Percentiles rank a stretch among this genome's conserved stretches.
These are phyloP conservation scores for Drosophila planitibia DNA, from an alignment of 2,888 invertebrate genomes.

Conservation along the genomic window DNA sequence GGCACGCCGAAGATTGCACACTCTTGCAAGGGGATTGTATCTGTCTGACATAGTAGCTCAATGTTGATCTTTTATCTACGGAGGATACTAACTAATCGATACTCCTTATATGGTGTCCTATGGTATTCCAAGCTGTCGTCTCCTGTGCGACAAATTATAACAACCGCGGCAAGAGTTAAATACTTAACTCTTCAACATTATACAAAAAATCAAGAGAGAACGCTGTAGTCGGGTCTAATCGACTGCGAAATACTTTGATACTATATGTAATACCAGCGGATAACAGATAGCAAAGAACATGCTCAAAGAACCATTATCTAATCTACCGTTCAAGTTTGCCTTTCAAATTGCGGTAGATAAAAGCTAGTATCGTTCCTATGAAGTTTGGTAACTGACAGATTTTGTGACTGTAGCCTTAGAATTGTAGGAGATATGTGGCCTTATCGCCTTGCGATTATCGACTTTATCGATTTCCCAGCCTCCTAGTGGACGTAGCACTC, in stretches of 20 bases:
- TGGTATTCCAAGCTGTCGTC: not conserved
- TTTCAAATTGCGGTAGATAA: too few species aligned
- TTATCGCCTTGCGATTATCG: not conserved
- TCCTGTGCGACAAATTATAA: not conserved
- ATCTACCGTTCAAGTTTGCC: too few species aligned
- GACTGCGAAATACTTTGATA: not conserved
- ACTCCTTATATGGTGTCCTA: not conserved
- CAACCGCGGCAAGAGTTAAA: not conserved
- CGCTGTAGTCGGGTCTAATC: not conserved
- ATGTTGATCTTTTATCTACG: not conserved
- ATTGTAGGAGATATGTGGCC: not conserved
- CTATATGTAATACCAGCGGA: not conserved
- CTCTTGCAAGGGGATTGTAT: not conserved
- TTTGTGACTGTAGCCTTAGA: not conserved
- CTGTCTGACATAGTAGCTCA: not conserved
- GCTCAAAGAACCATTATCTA: too few species aligned
- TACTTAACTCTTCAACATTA: not conserved
- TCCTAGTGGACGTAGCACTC: not conserved
- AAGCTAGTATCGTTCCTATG: too few species aligned
- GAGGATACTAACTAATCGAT: too few species aligned
- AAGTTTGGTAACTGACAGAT: not conserved
- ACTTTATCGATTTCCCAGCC: not conserved
- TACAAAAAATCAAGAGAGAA: conserved; percentile 8
- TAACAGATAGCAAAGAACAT: too few species aligned
- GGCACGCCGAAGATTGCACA: not conserved